Evolutionary conservation across 1,140 invertebrate genomes (phyloP).

Genomic region (Scylla paramamosain): DNA sequence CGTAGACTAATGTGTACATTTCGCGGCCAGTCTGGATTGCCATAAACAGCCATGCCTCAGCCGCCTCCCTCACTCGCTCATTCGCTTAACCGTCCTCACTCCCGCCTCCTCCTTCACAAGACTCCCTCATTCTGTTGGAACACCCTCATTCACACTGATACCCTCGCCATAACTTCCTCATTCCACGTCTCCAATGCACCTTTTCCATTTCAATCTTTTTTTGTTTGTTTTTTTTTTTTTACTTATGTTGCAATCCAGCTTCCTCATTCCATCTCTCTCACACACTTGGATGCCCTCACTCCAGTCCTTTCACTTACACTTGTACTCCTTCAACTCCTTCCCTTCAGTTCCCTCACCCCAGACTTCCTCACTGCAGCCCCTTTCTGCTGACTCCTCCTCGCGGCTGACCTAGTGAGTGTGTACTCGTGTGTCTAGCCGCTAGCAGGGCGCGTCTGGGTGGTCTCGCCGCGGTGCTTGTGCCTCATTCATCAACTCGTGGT

Average conservation of each 20-base stretch:
- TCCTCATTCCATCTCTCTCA: not conserved
- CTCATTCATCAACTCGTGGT: not conserved
- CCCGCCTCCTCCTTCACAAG: not conserved
- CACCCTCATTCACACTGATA: too few relatives aligned
- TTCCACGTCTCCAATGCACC: not conserved
- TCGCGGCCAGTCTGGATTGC: not conserved
- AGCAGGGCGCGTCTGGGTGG: not conserved
- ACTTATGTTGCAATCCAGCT: not conserved
- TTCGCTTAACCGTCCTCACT: not conserved
- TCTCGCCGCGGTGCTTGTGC: not conserved
- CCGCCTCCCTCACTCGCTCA: not conserved
- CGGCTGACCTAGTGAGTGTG: not conserved
- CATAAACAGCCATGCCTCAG: slow-evolving; percentile 9
- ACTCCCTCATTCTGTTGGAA: not conserved
- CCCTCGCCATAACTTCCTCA: not conserved
- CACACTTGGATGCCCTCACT: too few relatives aligned
- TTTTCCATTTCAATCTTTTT: not conserved
- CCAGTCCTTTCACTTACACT: too few relatives aligned
- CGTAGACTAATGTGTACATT: not conserved
- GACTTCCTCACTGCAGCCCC: too few relatives aligned
- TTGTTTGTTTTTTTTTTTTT: not conserved
- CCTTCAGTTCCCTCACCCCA: too few relatives aligned
- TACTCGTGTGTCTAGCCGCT: not conserved
- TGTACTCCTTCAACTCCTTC: not conserved
- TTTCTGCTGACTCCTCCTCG: not conserved